Evolutionary conservation across 2,113 vertebrate species (phyloP), one percentile per base, ranked within the genome.

Genomic region (Ploceus nigricollis): DNA sequence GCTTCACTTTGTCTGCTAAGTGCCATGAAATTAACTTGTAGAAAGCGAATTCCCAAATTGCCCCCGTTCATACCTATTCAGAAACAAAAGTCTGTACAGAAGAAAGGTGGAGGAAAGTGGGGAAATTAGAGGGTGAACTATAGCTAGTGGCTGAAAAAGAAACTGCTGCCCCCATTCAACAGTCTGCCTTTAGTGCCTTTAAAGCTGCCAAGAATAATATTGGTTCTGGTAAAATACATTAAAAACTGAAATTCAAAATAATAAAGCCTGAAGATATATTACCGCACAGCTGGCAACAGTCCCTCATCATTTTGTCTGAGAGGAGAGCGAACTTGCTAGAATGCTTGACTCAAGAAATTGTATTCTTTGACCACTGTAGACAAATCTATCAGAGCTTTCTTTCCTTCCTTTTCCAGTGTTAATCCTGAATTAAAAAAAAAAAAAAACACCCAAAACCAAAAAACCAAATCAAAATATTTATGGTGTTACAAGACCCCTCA

Each of bases 41-140:
- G 86, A 95, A 97, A 93, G 95, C 81, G 81, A 95, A 78, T 90
- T 92, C 40, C 61, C 51, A 95, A 92, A 98, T 98, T 97, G 69
- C 81, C 79, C 93, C 89, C 18, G 21, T 96, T 97, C 93, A 87
- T 90, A 81, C 95, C 93, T 96, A 82, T 97, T 97, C 76, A 93
- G 94, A 97, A 97, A 98, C 96, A 97, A 97, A 97, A 97, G 90
- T 92, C 92, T 95, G 51, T 91, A 44, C 48, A 70, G 79, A 91
- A 93, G 92, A 96, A 96, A 93, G 76, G 84, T 96, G 89, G 88
- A 96, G 88, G 25, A 58, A 96, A 92, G 56, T 57, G 57, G 53
- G 45, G 54, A 96, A 96, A 95, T 93, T 86, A 96, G 63, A 82
- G n/a, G 85, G 48, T 95, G 65, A 88, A 93, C 35, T 87, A 11